Base-by-base conservation (phyloP, 2,888 invertebrate species). In the Xestoiulus laeticollis region DNA sequence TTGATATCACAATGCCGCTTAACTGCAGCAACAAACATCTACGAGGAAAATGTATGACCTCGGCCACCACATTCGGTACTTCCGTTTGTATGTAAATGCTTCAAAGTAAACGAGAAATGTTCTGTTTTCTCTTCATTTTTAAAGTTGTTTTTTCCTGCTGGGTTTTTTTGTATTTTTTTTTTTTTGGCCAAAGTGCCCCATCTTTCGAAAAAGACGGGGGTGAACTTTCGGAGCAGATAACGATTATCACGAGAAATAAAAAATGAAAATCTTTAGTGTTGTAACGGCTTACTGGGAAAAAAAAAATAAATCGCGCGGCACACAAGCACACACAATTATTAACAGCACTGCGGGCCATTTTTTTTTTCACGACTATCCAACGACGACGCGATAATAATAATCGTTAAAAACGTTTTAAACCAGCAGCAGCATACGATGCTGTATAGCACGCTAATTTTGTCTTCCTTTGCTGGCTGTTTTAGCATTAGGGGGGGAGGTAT, bases 1-100 rank as follows among this genome's bases (percentile, higher is more conserved):
- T 85, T 85, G 68, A 87, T 87, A 87, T 87, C 87, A 87, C 87
- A 87, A 87, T 87, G 87, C 87, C 59, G 87, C 59, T 59, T 87
- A 38, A 87, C 59, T 87, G 87, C 53, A 33, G 59, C 87, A 87
- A 59, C 87, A 87, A 22, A 87, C 87, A 87, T 32, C 87, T 87
- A 87, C 87, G 48, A 86, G 53, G 53, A 86, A 86, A 86, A 86
- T 86, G 14, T 44, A 86, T 44, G 48, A 86, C 86, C 53, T 86
- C 53, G 44, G 32, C 53, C 53, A n/a, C n/a, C n/a, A 1, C 44
- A 48, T 85, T 26, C 85, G 38, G 44, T 38, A 43, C 85, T 44
- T 85, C 43, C 85, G 19, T 38, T 78, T 85, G n/a, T 32, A 14
- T 43, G 78, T 78, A 78, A 78, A 78, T 78, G 78, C 78, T 78